Base-by-base conservation (phyloP, 2,113 vertebrate genomes). In the Gasterosteus aculeatus region DNA sequence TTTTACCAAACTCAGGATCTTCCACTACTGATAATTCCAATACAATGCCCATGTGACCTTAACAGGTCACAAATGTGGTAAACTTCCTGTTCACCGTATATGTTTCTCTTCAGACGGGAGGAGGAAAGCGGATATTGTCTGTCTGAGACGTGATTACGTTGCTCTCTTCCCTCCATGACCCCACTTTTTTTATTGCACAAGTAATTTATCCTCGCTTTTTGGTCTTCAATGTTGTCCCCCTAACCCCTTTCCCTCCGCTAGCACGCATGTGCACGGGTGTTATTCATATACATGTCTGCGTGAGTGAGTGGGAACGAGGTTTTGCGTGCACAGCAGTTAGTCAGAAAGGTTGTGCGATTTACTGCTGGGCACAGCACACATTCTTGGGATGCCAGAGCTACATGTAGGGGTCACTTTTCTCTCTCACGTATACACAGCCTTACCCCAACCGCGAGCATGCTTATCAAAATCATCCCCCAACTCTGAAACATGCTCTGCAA, bases 381-480 rank as follows among this genome's bases (percentile, higher is more conserved):
- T 94, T 93, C 91, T 81, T 91, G 75, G 76, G 63, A 92, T 91
- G 82, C 91, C 91, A 72, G 72, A 82, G 81, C 65, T 39, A 53
- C 63, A 78, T 44, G 63, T 26, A 72, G 60, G 33, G 85, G 82
- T 90, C 81, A 68, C 62, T 77, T 18, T 64, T 67, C 74, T 62
- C 56, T 56, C 44, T 31, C 73, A 29, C 63, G n/a, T 16, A 22
- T 7, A 65, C 60, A 70, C 29, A 18, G 15, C 51, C 26, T 56
- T 53, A 68, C 58, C 35, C 46, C 18, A 33, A 35, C 19, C 58
- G n/a, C 51, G 26, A 42, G 38, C 5, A 22, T n/a, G 29, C 49
- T 51, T 22, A 67, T 60, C 56, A 75, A 31, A 33, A n/a, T 41
- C 63, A 59, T n/a, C 39, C 69, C 68, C 66, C 53, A 58, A 10